Base-by-base conservation (phyloP, 1,140 invertebrate genomes). In the Brachionus asplanchnoidis region DNA sequence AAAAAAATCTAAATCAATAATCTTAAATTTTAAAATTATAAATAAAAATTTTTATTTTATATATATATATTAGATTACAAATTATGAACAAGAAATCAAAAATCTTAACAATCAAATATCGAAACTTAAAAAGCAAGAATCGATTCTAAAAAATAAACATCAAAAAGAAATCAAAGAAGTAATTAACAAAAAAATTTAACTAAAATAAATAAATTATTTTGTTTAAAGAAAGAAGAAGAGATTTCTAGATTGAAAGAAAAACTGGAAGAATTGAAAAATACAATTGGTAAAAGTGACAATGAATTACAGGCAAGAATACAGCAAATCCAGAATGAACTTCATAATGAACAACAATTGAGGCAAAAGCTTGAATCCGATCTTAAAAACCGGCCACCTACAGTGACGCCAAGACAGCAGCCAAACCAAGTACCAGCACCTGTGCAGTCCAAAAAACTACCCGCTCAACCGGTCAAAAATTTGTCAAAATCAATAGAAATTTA, bases 331-430 rank as follows among this genome's bases (percentile, higher is more conserved):
- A 23, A 77, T 26, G 73, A 77, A 50, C 9, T 77, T 5, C 42
- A 77, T 6, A 14, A 0, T 50, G 73, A 77, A n/a, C 42, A 50
- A 77, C 17, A 50, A 50, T 2, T 77, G 14, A 28, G 73, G 5
- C 20, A 14, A 50, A 77, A 77, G 28, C n/a, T 50, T 9, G 73
- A 77, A 28, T 77, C 73, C 3, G 79, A 82, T 28, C 12, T 68
- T 12, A 82, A 82, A 65, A 82, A 82, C 17, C 79, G 79, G 8
- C 79, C 79, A 26, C 79, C 79, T 36, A 20, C 53, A 14, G 53
- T 82, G 36, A 82, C 79, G 12, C 79, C 79, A 82, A 32, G 79
- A 17, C 50, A 60, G 23, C 79, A 32, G 36, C 28, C 42, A 28
- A 53, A 32, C 12, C 53, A 60, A 42, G 17, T 82, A 56, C 53